Percentiles rank a stretch among this genome's conserved stretches.
phyloP scores from a whole-genome alignment of 2,888 invertebrate genomes.

The Eucera pruinosa region DNA sequence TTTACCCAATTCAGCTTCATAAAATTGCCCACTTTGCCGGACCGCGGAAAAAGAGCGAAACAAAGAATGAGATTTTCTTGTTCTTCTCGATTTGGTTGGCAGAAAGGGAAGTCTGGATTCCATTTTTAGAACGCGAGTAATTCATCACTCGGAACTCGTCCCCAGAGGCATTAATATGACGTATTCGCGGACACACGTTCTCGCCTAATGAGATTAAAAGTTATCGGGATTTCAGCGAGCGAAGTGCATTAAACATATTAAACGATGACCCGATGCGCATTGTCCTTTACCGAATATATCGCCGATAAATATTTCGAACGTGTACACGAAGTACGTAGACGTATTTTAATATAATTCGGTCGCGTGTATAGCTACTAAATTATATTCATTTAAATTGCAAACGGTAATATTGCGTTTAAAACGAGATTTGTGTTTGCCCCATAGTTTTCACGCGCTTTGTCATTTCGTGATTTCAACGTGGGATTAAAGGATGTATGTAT shows the following conservation, averaged over 20 bases:
- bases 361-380: no score
- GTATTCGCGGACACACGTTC: constrained; percentile 20
- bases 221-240: constrained; percentile 29
- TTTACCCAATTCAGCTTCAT: neutral
- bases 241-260: constrained; percentile 51
- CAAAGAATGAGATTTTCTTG: constrained; percentile 10
- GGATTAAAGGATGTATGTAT: no score
- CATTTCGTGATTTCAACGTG: no score
- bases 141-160: constrained; percentile 22
- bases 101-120: neutral
- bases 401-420: no score
- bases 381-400: no score
- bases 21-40: neutral
- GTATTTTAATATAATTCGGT: no score
- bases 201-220: constrained; percentile 48
- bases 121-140: constrained; percentile 2
- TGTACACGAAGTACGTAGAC: no score
- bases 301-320: neutral
- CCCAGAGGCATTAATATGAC: constrained; percentile 28
- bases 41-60: neutral
- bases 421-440: no score
- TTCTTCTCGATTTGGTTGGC: neutral
- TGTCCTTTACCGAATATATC: neutral
- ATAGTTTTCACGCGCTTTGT: no score
- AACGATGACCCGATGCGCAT: constrained; percentile 11